Conservation (phyloP, 2,797 vertebrate genomes). For the Megalops cyprinoides region DNA sequence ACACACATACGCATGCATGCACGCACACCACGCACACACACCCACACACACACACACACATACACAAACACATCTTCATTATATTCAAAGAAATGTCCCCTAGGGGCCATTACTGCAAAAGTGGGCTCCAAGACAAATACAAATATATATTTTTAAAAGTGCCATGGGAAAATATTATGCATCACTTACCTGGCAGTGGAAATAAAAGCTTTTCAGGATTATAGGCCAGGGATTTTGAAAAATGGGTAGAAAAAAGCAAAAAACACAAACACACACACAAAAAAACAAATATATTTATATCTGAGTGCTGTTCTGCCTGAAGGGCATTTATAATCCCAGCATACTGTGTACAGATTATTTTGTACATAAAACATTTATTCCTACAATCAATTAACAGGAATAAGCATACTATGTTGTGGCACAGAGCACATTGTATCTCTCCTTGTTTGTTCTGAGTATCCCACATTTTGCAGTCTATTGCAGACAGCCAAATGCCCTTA, state of each 20-base stretch:
- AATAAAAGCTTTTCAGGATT: conserved; percentile 44
- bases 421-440: too few species aligned
- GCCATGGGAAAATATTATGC: conserved; percentile 51
- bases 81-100: conserved; percentile 36
- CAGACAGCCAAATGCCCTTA: too few species aligned
- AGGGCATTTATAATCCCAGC: conserved; percentile 60
- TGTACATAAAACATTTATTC: too few species aligned
- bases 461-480: too few species aligned
- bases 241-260: conserved; percentile 51
- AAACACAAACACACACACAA: too few species aligned
- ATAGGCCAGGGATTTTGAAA: conserved; percentile 30
- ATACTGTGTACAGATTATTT: too few species aligned
- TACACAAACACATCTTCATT: conserved; percentile 23
- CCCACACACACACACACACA: conserved; percentile 15
- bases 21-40: conserved; percentile 3
- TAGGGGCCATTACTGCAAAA: conserved; percentile 48
- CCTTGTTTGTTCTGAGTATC: conserved; percentile 23
- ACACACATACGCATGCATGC: conserved; percentile 26
- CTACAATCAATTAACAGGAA: too few species aligned
- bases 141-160: conserved; percentile 59
- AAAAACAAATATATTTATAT: conserved; percentile 54
- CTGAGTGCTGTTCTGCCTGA: conserved; percentile 54
- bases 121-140: conserved; percentile 45
- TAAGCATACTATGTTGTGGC: too few species aligned
- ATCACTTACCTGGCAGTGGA: conserved; percentile 53